Evolutionary conservation across 2,888 invertebrate genomes (phyloP).

Genomic region (Limnephilus rhombicus): DNA sequence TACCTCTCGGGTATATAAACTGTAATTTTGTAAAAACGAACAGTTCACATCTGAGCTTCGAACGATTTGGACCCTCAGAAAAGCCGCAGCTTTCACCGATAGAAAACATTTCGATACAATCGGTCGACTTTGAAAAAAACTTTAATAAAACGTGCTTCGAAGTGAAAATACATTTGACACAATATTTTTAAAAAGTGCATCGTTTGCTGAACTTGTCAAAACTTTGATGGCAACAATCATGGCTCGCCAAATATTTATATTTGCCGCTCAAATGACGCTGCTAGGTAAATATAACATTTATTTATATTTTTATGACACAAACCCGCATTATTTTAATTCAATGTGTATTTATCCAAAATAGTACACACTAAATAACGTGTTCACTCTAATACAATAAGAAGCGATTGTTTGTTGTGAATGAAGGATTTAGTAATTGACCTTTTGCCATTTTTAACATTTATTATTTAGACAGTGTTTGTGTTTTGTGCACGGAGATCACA

Average conservation of each 20-base stretch:
- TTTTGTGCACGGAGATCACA: neutral
- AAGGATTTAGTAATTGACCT: neutral
- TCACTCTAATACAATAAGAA: neutral
- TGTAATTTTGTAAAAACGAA: slow-evolving; percentile 62
- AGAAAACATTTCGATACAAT: slow-evolving; percentile 10
- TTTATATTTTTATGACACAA: neutral
- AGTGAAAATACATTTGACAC: slow-evolving; percentile 19
- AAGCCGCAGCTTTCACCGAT: slow-evolving; percentile 8
- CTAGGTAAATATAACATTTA: slow-evolving; percentile 42
- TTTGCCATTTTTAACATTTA: neutral
- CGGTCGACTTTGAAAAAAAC: slow-evolving; percentile 2
- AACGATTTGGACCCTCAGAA: slow-evolving; percentile 54
- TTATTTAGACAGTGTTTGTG: neutral
- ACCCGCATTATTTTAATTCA: neutral
- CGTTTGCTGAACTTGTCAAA: neutral
- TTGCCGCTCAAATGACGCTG: slow-evolving; percentile 21
- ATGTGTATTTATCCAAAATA: neutral
- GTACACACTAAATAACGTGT: neutral
- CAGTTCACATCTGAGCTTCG: slow-evolving; percentile 63
- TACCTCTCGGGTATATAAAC: slow-evolving; percentile 59
- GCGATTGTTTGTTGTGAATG: neutral
- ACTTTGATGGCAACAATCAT: slow-evolving; percentile 17
- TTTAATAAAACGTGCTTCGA: slow-evolving; percentile 33
- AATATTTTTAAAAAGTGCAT: slow-evolving; percentile 36
- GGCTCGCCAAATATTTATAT: slow-evolving; percentile 36